Base-by-base conservation (phyloP, 2,797 vertebrate species). In the Discoglossus pictus region DNA sequence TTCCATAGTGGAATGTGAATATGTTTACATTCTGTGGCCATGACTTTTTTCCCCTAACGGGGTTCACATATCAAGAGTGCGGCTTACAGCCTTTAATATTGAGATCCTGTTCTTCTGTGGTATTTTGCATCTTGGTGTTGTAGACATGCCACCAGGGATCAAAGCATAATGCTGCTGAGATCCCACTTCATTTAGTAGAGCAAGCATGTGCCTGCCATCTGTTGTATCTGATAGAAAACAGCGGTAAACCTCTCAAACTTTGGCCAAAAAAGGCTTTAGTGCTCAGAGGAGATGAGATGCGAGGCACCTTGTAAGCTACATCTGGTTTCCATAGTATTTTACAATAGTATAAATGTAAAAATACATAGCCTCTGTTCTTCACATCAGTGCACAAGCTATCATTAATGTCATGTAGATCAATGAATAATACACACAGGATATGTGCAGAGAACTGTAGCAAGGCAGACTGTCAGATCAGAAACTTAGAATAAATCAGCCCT, bases 201-300 rank as follows among this genome's bases (percentile, higher is more conserved):
- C 84, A 86, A 77, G 86, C 91, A 92, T 92, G 85, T 93, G 92
- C 90, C 89, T 91, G 84, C 91, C 93, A 94, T 93, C 90, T 94
- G 93, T 89, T 86, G 78, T 80, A 86, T 87, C 83, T 87, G 89
- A 91, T 87, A 83, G 86, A 90, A 90, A 92, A 90, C 90, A 92
- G 89, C 86, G 89, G 85, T 87, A 87, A 78, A 77, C 82, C 84
- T 85, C 86, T 90, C 84, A 72, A 76, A 85, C 84, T 86, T 90
- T 81, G 85, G 85, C 86, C 84, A 91, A 88, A 82, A 79, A 54
- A 74, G 59, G 58, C 82, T 89, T 90, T 90, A 89, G 86, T 86
- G 82, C 85, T 89, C 77, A 78, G 72, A 78, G 81, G 83, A 86
- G 86, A 88, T 88, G 85, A 88, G 79, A 88, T 89, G 85, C 81